Conservation (phyloP, 2,113 vertebrate species). For the Eublepharis macularius region DNA sequence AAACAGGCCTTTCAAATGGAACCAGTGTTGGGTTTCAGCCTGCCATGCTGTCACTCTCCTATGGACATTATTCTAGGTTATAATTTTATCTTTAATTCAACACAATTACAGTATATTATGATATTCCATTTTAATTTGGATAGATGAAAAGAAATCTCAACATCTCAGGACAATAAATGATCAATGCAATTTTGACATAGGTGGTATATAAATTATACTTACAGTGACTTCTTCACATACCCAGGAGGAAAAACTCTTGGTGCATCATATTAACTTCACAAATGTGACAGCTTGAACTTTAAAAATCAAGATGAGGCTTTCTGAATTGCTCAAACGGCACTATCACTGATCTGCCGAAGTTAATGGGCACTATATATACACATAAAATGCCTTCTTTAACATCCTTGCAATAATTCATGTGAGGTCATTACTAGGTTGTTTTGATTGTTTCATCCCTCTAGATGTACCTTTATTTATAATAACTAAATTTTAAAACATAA, state of each 20-base stretch:
- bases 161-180: neutral
- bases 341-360: neutral
- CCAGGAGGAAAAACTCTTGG: neutral
- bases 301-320: slow-evolving; percentile 2
- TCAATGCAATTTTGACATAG: fast-evolving
- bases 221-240: neutral
- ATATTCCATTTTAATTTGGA: neutral
- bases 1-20: slow-evolving; percentile 8
- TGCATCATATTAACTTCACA: neutral
- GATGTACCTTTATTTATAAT: slow-evolving; percentile 13
- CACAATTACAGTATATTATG: neutral
- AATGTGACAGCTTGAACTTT: neutral
- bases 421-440: neutral
- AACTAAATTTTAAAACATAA: slow-evolving; percentile 16
- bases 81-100: slow-evolving; percentile 16
- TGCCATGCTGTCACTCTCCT: neutral
- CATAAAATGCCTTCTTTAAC: slow-evolving; percentile 1
- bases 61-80: neutral
- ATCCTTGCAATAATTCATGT: neutral
- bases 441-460: neutral
- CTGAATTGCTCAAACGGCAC: neutral
- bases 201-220: neutral
- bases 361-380: neutral
- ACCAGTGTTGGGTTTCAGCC: neutral
- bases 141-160: neutral